A percentile compares a stretch with the other conserved stretches of the same genome.
Evolutionary conservation across 2,888 invertebrate genomes (phyloP).

Genomic region (Alviniconcha strummeri): DNA sequence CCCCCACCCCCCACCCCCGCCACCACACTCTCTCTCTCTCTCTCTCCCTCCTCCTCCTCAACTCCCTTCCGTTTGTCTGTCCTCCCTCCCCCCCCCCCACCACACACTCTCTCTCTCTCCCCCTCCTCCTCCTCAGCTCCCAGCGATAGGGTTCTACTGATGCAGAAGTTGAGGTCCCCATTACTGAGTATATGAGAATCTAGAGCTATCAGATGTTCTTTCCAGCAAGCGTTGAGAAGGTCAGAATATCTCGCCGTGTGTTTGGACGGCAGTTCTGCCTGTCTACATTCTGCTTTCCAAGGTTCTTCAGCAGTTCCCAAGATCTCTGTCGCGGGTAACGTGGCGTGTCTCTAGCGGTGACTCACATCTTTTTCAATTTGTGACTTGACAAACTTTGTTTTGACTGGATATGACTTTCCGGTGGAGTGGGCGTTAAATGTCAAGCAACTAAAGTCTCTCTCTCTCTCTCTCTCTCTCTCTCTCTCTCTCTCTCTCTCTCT

Average conservation of each 20-base stretch:
- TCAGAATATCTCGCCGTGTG: no score
- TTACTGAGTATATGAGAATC: no score
- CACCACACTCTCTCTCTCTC: not conserved
- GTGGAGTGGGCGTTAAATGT: not conserved
- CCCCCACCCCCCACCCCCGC: not conserved
- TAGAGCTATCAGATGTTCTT: no score
- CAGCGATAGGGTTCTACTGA: no score
- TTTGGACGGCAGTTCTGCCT: not conserved
- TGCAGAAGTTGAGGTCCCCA: no score
- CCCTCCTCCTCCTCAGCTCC: not conserved
- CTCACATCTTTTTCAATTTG: no score
- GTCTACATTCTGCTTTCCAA: not conserved
- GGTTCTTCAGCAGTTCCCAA: no score
- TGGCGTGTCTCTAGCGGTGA: not conserved
- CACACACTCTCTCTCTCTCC: not conserved
- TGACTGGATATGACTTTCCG: not conserved
- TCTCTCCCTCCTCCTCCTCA: not conserved
- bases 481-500: not conserved
- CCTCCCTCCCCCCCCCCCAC: not conserved
- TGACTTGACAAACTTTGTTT: no score
- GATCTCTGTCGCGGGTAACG: not conserved
- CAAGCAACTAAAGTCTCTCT: not conserved
- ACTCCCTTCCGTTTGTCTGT: not conserved
- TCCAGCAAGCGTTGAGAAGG: no score
- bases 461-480: not conserved